These are phyloP conservation scores for Silurus asotus DNA, from an alignment of 2,113 vertebrate genomes.

Conservation along the genomic window DNA sequence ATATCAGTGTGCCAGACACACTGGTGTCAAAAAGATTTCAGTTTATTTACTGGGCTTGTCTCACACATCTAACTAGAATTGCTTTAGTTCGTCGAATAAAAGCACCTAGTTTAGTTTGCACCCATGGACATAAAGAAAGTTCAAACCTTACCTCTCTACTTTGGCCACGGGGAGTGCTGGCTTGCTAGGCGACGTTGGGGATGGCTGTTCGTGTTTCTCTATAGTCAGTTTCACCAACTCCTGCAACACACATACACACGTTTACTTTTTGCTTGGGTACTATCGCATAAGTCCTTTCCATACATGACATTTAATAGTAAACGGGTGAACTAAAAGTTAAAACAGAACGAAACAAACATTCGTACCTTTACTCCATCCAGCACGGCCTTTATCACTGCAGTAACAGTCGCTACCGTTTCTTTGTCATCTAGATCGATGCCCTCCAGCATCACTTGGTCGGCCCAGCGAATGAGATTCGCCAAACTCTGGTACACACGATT, in stretches of 20 bases:
- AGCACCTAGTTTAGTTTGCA: neutral
- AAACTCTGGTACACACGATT: conserved; percentile 95
- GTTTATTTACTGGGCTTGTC: too few species aligned
- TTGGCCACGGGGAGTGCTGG: conserved; percentile 78
- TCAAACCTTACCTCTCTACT: conserved; percentile 79
- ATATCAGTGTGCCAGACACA: too few species aligned
- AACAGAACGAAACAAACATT: neutral
- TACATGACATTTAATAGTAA: neutral
- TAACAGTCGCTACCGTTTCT: conserved; percentile 88
- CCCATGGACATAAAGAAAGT: neutral
- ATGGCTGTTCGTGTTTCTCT: conserved; percentile 94
- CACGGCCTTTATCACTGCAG: conserved; percentile 93
- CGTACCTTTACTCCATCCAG: conserved; percentile 96
- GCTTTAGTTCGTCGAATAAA: too few species aligned
- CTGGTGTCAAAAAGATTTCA: too few species aligned
- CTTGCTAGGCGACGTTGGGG: conserved; percentile 89
- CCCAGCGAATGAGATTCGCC: conserved; percentile 96
- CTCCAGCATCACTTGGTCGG: conserved; percentile 97
- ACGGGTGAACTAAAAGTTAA: neutral
- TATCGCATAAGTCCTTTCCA: neutral
- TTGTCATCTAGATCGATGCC: conserved; percentile 93
- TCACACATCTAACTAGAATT: too few species aligned
- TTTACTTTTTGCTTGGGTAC: neutral
- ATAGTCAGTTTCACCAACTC: conserved; percentile 94
- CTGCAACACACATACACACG: conserved; percentile 63